phyloP scores from a whole-genome alignment of 1,140 invertebrate species.

The Trachymyrmex cornetzi region DNA sequence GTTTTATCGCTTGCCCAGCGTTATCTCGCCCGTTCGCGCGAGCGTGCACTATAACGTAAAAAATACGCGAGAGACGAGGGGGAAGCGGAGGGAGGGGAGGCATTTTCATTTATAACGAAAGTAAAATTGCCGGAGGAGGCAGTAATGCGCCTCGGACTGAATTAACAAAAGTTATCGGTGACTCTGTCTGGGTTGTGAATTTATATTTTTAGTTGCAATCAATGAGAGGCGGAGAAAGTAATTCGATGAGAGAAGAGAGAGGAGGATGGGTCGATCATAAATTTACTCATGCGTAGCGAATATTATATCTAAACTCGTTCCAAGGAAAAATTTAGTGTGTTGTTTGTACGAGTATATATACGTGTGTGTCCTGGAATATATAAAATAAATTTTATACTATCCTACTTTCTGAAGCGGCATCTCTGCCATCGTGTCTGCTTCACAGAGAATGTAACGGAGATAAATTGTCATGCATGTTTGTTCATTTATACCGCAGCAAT shows the following conservation, averaged over 20 bases:
- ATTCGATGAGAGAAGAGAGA: background rate
- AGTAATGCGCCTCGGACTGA: conserved; percentile 26
- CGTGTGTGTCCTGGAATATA: conserved; percentile 7
- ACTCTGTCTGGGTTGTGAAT: background rate
- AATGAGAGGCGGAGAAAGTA: conserved; percentile 1
- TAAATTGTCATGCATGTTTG: conserved; percentile 46
- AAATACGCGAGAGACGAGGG: conserved; percentile 14
- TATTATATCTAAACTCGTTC: conserved; percentile 35
- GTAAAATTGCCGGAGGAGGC: conserved; percentile 1
- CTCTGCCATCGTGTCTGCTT: conserved; percentile 35
- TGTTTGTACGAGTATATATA: too few species aligned
- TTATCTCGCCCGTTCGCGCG: conserved; percentile 53
- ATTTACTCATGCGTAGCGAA: conserved; percentile 40
- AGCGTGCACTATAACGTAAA: conserved; percentile 35
- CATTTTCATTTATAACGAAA: conserved; percentile 32
- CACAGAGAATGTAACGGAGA: conserved; percentile 46
- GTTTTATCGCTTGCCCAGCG: conserved; percentile 38
- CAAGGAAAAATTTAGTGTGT: background rate
- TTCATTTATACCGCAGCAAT: conserved; percentile 44
- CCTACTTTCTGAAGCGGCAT: conserved; percentile 43
- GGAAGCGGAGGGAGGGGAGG: background rate
- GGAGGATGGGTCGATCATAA: conserved; percentile 17
- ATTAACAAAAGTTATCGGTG: conserved; percentile 37
- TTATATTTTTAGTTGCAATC: conserved; percentile 41
- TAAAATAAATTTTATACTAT: conserved; percentile 29